Evolutionary conservation across 2,888 invertebrate genomes (phyloP), one percentile per base, ranked within the genome.

Genomic region (Caenorhabditis sulstoni): DNA sequence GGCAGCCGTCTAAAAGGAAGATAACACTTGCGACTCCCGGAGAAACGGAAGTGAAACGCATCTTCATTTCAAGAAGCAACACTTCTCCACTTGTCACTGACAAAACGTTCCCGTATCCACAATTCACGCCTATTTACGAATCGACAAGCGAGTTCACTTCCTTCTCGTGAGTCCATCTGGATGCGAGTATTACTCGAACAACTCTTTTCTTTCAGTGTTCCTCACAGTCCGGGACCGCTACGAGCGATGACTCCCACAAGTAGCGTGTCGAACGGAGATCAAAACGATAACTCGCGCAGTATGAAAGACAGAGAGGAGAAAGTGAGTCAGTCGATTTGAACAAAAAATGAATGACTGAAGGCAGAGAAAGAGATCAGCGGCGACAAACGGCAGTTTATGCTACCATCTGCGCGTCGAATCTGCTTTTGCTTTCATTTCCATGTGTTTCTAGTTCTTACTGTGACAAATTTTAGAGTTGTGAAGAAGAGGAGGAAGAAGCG

Each of bases 11-110:
- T n/a, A 80, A 71, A 23, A 44, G 76, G 16, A 79, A 79, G 20
- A 44, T 79, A 12, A 74, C 74, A 0, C 4, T 73, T 12, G 18
- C 53, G 1, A 65, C 16, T 16, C 16, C 49, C 4, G 37, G 37
- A 3, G 79, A 79, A 4, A 12, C 23, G 4, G 74, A 74, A 16
- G 41, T 47, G 16, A 79, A 79, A 16, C 44, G 68, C 16, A 12
- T 39, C 0, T 74, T 79, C 18, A 41, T 58, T 9, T 58, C 65
- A 8, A 44, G 74, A 22, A 74, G 49, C 58, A 81, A 78, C 50
- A 83, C 83, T 2, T 81, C 81, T n/a, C 83, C 83, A 20, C 64
- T 83, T 23, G 83, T 83, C 14, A 76, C 79, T 11, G 81, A 81
- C 20, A 61, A 79, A n/a, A 73, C 62, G 3, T 83, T 83, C 41